Base-by-base conservation (phyloP, 2,888 invertebrate genomes). In the Camponotus fellah region DNA sequence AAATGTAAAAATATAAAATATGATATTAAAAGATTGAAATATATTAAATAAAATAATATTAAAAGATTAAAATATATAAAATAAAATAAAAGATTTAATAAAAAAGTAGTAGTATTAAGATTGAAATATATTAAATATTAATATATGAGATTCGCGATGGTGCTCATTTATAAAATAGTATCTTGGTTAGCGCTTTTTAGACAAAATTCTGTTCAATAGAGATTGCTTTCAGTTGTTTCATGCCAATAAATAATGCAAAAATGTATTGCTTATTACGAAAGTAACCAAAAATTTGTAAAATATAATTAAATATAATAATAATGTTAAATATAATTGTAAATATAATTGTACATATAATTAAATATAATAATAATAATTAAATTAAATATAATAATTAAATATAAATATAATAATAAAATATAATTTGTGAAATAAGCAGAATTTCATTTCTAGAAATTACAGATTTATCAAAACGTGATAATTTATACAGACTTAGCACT, bases 401-500 rank as follows among this genome's bases (percentile, higher is more conserved):
- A n/a, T n/a, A n/a, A n/a, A n/a, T n/a, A n/a, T n/a, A n/a, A n/a
- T n/a, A n/a, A n/a, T n/a, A n/a, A n/a, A n/a, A n/a, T n/a, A n/a
- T n/a, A n/a, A n/a, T n/a, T n/a, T n/a, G n/a, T n/a, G n/a, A n/a
- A 53, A 53, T 53, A 53, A 53, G 53, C 8, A 53, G 3, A n/a
- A 53, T 53, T 26, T n/a, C 8, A n/a, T 8, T 53, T 53, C 8
- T 53, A 53, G 5, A 17, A 46, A 5, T n/a, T 49, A 49, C 17
- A 49, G 5, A 53, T 53, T 53, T 53, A n/a, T 53, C 14, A 17
- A 46, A 5, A 46, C n/a, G 8, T 53, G n/a, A 53, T 2, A 53
- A 53, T 53, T 53, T 8, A 8, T n/a, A 0, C 8, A 53, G 8
- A n/a, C 40, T n/a, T 91, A 90, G 90, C 91, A 86, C 88, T 76